A percentile compares a stretch with the other conserved stretches of the same genome.
Conservation (phyloP, 2,888 invertebrate genomes). For the Lissocephala sabroskyi region DNA sequence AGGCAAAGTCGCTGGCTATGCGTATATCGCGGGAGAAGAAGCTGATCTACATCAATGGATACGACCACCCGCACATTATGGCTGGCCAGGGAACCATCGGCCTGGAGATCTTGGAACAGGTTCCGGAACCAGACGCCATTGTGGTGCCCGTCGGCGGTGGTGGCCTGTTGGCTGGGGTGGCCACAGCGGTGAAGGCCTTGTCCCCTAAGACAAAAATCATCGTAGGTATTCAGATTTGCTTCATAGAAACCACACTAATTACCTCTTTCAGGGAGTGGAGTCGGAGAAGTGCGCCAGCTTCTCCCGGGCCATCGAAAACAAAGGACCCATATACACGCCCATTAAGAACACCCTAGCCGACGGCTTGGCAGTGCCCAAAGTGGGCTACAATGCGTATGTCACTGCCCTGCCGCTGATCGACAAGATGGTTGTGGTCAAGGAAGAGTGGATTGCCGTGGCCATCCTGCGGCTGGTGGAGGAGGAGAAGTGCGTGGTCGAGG, state of each 20-base stretch:
- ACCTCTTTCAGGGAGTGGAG: conserved; percentile 83
- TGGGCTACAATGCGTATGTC: conserved; percentile 88
- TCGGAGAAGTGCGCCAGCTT: conserved; percentile 94
- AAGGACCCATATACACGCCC: conserved; percentile 79
- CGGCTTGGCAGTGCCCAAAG: conserved; percentile 89
- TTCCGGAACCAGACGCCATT: conserved; percentile 89
- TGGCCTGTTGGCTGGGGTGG: conserved; percentile 93
- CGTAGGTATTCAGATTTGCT: conserved; percentile 75
- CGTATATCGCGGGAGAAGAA: conserved; percentile 80
- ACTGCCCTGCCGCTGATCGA: conserved; percentile 84
- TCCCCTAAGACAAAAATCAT: conserved; percentile 88
- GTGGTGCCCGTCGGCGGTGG: conserved; percentile 92
- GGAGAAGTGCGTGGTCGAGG: conserved; percentile 93
- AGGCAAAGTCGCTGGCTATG: conserved; percentile 87
- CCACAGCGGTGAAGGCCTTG: conserved; percentile 89
- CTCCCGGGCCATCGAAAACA: conserved; percentile 79
- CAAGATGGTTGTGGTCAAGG: conserved; percentile 85
- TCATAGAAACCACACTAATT: background rate
- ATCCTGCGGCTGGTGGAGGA: conserved; percentile 85
- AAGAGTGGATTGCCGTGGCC: conserved; percentile 87
- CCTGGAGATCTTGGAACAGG: conserved; percentile 92
- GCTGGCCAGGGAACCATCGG: conserved; percentile 97
- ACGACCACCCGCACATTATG: conserved; percentile 96
- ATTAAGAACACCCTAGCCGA: conserved; percentile 87
- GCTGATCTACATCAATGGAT: conserved; percentile 91